Conservation (phyloP, 2,888 invertebrate genomes). For the Ferrisia virgata region DNA sequence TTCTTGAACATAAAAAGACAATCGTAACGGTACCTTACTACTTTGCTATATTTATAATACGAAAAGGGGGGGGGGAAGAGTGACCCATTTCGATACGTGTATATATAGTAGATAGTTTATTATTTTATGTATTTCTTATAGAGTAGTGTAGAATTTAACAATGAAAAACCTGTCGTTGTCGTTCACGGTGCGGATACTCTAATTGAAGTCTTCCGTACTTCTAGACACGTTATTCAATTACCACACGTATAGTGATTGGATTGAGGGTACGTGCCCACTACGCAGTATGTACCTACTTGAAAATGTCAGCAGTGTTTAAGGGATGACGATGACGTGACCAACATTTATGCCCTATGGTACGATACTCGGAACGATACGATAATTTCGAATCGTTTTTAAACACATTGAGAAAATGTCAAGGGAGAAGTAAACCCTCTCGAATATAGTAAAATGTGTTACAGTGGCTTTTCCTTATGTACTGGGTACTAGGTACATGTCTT, state of each 20-base stretch:
- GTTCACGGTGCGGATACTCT: background rate
- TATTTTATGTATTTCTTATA: background rate
- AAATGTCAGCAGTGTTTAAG: background rate
- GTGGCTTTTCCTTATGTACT: no score
- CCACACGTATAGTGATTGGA: background rate
- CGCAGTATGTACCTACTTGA: background rate
- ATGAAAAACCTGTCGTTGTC: conserved; percentile 1
- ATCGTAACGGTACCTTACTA: no score
- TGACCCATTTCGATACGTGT: no score
- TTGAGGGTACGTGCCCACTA: background rate
- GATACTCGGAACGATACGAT: background rate
- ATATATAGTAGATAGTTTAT: no score
- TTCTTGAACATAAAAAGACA: no score
- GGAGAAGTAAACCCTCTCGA: background rate
- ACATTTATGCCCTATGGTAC: background rate
- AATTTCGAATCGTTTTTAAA: background rate
- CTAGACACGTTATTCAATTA: background rate
- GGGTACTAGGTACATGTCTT: no score
- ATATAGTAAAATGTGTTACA: background rate
- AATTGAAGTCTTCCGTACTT: conserved; percentile 1
- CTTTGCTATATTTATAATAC: background rate
- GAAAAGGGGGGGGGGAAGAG: no score
- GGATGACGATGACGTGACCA: conserved; percentile 8
- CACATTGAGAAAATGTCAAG: background rate
- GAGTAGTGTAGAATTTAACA: background rate